Evolutionary conservation across 2,113 vertebrate species (phyloP), one percentile per base, ranked within the genome.

Genomic region (Periophthalmus modestus): DNA sequence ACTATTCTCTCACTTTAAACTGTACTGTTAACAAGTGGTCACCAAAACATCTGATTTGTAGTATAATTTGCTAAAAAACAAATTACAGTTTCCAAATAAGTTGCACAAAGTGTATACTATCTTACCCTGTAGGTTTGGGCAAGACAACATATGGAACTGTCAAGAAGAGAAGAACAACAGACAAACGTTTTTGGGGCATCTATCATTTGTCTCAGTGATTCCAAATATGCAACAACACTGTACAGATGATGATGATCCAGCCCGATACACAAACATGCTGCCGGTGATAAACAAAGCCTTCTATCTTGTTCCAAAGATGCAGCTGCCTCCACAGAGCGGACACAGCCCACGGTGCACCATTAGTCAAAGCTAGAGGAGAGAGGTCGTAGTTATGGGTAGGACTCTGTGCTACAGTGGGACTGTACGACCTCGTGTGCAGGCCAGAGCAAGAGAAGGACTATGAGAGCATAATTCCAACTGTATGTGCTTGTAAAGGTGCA

Each of bases 321-420:
- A 70, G 65, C 43, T 39, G 52, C 59, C 5, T 65, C 34, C 9
- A n/a, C 66, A 3, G 12, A 69, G 69, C 13, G 14, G 76, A 71
- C 28, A 71, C 11, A 67, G 66, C 63, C 46, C 66, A 46, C 43
- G 55, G 63, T 39, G 39, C 47, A 59, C 67, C 66, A 74, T 88
- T 75, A 83, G 58, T 83, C 79, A 88, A 72, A 79, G 52, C 67
- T 46, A 16, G 61, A 55, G 43, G 77, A 69, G 77, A 66, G 52
- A 55, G 19, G 52, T 68, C 16, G 23, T 24, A 6, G 48, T n/a
- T 19, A 58, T 55, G 19, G 33, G 63, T 39, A 55, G 47, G 34
- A 47, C 71, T 78, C 67, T 68, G 69, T 11, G 7, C 48, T 18
- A 16, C 33, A 73, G 59, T 24, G 69, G 68, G 36, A 28, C n/a